Evolutionary conservation across 2,888 invertebrate species (phyloP), one percentile per base, ranked within the genome.

Genomic region (Malachius bipustulatus): DNA sequence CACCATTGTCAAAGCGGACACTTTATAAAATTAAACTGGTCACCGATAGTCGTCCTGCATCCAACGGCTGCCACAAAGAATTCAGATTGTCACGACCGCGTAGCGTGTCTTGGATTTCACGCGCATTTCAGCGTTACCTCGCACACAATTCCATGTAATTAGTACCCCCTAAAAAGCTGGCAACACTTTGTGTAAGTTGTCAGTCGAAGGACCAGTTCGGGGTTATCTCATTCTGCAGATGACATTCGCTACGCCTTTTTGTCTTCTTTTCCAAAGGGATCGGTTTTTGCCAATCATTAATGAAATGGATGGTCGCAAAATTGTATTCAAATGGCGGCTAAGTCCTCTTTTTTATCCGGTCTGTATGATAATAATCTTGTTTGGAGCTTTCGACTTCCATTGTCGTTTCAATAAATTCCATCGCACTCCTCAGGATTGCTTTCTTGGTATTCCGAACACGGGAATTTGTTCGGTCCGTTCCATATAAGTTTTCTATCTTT

Each of bases 161-260:
- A 52, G 52, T 46, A 51, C 44, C 38, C 46, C 38, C 45, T 45
- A 50, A 52, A 52, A 52, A 52, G 47, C 47, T 45, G 49, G 48
- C 47, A 48, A 47, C 49, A 49, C 50, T 50, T 50, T 50, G n/a
- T n/a, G 50, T 49, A 51, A 47, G 50, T 50, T 51, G 50, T 49
- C 50, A 47, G 47, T 42, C 47, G 46, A n/a, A n/a, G n/a, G 40
- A 38, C 47, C n/a, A 38, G 41, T 38, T 38, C 34, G 34, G 43
- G 42, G 42, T 45, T 45, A 44, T 46, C 44, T 48, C 40, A 38
- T 42, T 45, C 41, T 39, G 38, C 36, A 42, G 45, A 43, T 19
- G 6, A 8, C 6, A n/a, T 19, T 8, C 24, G 6, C 24, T 8
- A 19, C 6, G 24, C n/a, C 24, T 19, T 19, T 19, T 19, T 19